These are phyloP conservation scores for Polydrusus tereticollis DNA, from an alignment of 2,888 invertebrate species.

Conservation along the genomic window DNA sequence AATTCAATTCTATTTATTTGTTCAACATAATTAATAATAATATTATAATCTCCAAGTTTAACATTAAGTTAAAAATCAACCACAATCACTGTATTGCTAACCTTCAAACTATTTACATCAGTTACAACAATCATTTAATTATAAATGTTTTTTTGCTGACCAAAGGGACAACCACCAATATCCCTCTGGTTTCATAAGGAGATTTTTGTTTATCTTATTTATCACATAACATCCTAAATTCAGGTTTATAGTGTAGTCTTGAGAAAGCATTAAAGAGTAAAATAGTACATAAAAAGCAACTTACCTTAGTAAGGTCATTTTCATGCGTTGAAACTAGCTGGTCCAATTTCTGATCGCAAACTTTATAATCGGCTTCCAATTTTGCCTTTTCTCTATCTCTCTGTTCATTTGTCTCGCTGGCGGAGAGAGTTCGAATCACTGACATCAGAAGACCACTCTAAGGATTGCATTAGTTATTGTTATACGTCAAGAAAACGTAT, in stretches of 20 bases:
- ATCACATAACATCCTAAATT: not conserved
- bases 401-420: conserved; percentile 94
- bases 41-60: no score
- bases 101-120: no score
- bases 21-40: no score
- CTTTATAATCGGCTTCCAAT: conserved; percentile 92
- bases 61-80: no score
- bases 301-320: conserved; percentile 85
- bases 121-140: no score
- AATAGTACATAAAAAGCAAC: not conserved
- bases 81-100: no score
- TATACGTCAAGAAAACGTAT: not conserved
- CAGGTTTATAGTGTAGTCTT: not conserved
- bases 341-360: conserved; percentile 90
- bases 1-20: no score
- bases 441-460: conserved; percentile 92
- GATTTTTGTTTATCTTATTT: no score
- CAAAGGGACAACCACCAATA: no score
- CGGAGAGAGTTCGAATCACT: conserved; percentile 93
- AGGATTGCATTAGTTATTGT: conserved; percentile 46
- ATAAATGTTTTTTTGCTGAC: no score
- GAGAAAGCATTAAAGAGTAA: conserved; percentile 11
- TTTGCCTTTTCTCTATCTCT: conserved; percentile 93
- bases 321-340: conserved; percentile 90
- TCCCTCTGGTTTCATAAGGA: no score